Evolutionary conservation across 1,140 invertebrate species (phyloP).

Genomic region (Chironomus tepperi): DNA sequence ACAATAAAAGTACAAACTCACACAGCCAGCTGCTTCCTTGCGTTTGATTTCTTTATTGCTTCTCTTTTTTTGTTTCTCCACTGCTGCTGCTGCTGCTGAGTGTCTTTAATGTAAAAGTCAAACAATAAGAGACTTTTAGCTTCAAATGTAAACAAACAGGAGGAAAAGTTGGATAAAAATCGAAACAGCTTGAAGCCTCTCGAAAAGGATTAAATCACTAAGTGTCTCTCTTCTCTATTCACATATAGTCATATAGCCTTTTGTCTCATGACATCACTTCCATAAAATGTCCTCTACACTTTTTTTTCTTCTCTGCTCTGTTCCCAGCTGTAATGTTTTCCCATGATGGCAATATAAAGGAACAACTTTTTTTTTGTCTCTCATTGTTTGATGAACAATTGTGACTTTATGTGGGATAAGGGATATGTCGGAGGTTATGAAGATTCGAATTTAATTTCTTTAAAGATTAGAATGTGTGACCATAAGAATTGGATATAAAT

Average conservation of each 20-base stretch:
- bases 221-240: not conserved
- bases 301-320: too few relatives aligned
- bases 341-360: not conserved
- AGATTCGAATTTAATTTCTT: too few relatives aligned
- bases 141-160: not conserved
- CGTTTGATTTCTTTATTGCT: not conserved
- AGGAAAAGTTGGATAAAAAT: not conserved
- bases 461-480: too few relatives aligned
- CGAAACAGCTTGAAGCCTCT: slow-evolving; percentile 1
- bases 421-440: not conserved
- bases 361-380: not conserved
- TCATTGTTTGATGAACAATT: not conserved
- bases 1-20: too few relatives aligned
- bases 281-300: not conserved
- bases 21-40: too few relatives aligned
- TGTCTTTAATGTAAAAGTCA: slow-evolving; percentile 1
- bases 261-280: slow-evolving; percentile 7
- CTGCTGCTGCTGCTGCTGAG: too few relatives aligned
- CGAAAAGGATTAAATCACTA: not conserved
- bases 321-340: too few relatives aligned
- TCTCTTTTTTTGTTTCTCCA: not conserved
- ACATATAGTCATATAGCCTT: not conserved
- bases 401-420: not conserved
- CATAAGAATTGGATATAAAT: too few relatives aligned
- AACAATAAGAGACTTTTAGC: not conserved